These are phyloP conservation scores for Argynnis bischoffii DNA, from an alignment of 2,888 invertebrate genomes.

Conservation along the genomic window DNA sequence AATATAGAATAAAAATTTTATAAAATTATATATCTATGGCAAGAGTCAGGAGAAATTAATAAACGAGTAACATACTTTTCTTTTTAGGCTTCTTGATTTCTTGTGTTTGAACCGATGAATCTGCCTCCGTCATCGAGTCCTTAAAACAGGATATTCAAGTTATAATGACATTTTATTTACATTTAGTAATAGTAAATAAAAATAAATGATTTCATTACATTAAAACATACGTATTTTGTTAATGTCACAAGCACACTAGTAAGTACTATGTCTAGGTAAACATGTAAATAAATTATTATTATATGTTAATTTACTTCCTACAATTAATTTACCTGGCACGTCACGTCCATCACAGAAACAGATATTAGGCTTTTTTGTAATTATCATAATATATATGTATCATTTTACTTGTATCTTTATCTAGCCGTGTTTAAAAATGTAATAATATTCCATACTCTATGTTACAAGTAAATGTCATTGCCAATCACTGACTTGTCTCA, in stretches of 20 bases:
- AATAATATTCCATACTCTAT: slow-evolving; percentile 11
- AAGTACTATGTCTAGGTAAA: background rate
- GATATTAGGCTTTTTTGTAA: slow-evolving; percentile 46
- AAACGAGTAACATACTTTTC: slow-evolving; percentile 53
- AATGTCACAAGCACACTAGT: background rate
- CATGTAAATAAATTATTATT: no score
- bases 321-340: slow-evolving; percentile 61
- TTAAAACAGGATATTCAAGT: slow-evolving; percentile 24
- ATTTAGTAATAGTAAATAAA: background rate
- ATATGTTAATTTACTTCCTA: background rate
- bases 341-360: slow-evolving; percentile 60
- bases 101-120: slow-evolving; percentile 57
- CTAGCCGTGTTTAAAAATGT: slow-evolving; percentile 12
- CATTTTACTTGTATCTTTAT: slow-evolving; percentile 49
- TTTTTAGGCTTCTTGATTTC: slow-evolving; percentile 60
- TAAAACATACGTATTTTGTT: no score
- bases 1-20: no score
- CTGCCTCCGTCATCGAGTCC: slow-evolving; percentile 44
- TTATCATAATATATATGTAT: slow-evolving; percentile 49
- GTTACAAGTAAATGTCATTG: slow-evolving; percentile 42
- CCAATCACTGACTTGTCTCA: slow-evolving; percentile 35
- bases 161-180: background rate
- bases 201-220: no score
- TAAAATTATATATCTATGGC: background rate
- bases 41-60: no score